Percentiles rank a stretch among this genome's conserved stretches.
Evolutionary conservation across 2,797 vertebrate genomes (phyloP).

Genomic region (Sebastes vulpes): DNA sequence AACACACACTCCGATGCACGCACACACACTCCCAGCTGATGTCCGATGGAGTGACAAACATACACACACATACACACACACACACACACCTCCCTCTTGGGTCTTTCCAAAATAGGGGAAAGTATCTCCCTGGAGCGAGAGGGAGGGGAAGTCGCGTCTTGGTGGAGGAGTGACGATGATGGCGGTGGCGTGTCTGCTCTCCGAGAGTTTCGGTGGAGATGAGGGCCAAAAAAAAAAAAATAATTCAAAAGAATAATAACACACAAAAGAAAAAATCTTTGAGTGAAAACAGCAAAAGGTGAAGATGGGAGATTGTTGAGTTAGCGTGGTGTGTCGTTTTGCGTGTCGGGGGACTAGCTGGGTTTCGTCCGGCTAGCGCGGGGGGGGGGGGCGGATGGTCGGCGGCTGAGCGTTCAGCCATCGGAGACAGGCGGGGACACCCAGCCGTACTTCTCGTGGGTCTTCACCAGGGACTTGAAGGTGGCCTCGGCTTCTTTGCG

Average conservation of each 20-base stretch:
- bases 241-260: background rate
- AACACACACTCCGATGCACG: constrained; percentile 65
- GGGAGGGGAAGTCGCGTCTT: constrained; percentile 22
- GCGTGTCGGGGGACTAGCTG: constrained; percentile 66
- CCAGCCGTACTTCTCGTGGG: constrained; percentile 99
- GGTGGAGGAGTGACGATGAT: constrained; percentile 7
- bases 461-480: constrained; percentile 99
- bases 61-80: constrained; percentile 17
- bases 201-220: constrained; percentile 24
- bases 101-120: constrained; percentile 38
- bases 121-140: constrained; percentile 36
- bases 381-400: constrained; percentile 24
- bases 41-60: constrained; percentile 62
- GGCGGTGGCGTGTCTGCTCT: constrained; percentile 30
- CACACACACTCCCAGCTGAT: constrained; percentile 68
- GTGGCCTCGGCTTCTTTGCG: constrained; percentile 99
- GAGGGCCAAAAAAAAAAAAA: constrained; percentile 7
- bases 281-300: constrained; percentile 42
- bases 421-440: constrained; percentile 98
- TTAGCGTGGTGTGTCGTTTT: constrained; percentile 79
- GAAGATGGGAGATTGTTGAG: constrained; percentile 66
- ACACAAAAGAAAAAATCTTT: constrained; percentile 9
- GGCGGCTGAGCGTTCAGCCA: constrained; percentile 86
- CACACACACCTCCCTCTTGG: constrained; percentile 48
- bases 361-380: constrained; percentile 57